Conservation (phyloP, 2,888 invertebrate genomes). For the Aphodius granarius region DNA sequence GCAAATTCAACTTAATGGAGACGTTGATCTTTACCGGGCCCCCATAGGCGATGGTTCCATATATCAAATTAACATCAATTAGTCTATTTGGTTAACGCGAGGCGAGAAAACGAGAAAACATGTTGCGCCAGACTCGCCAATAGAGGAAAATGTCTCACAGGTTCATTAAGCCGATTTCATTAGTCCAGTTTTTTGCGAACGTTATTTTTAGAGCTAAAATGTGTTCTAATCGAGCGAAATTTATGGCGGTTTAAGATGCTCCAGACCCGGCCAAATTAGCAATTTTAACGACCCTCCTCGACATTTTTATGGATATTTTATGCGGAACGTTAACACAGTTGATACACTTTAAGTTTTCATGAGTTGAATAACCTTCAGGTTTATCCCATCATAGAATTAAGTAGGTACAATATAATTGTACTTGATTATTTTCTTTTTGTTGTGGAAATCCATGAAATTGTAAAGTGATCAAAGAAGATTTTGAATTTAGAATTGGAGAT, state of each 20-base stretch:
- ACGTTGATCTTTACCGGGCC: neutral
- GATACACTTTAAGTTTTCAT: neutral
- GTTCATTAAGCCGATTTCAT: conserved; percentile 21
- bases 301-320: neutral
- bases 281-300: neutral
- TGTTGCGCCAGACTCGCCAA: conserved; percentile 19
- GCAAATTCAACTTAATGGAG: neutral
- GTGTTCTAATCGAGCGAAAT: neutral
- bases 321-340: neutral
- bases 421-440: too few relatives aligned
- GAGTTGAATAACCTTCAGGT: neutral
- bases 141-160: conserved; percentile 9
- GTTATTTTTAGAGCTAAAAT: neutral
- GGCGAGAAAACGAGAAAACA: conserved; percentile 28
- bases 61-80: conserved; percentile 35
- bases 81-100: conserved; percentile 34
- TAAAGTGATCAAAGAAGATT: too few relatives aligned
- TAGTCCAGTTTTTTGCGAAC: neutral
- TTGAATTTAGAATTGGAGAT: too few relatives aligned
- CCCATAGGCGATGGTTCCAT: neutral
- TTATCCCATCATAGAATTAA: too few relatives aligned
- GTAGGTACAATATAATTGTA: too few relatives aligned
- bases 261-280: neutral
- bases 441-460: too few relatives aligned
- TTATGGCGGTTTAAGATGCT: neutral